Evolutionary conservation across 2,797 vertebrate genomes (phyloP).

Genomic region (Crenuchus spilurus): DNA sequence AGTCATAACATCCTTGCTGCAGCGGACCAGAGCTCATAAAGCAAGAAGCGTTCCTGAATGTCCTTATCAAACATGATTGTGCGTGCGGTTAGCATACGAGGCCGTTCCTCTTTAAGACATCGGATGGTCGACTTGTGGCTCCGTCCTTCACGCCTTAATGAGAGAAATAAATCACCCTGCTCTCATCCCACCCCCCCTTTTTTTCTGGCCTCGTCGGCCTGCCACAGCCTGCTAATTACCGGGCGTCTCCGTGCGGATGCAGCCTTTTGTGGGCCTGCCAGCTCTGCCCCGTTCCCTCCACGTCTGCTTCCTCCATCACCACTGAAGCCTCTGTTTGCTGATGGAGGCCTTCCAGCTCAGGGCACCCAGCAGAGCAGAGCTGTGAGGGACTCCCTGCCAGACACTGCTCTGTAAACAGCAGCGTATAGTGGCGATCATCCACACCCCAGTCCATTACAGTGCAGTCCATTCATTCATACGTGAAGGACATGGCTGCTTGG

Average conservation of each 20-base stretch:
- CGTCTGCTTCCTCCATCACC: conserved; percentile 35
- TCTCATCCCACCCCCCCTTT: conserved; percentile 7
- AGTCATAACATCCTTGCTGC: conserved; percentile 9
- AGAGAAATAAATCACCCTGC: conserved; percentile 50
- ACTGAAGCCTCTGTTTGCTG: conserved; percentile 42
- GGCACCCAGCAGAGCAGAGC: conserved; percentile 13
- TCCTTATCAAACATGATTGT: neutral
- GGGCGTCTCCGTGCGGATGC: conserved; percentile 39
- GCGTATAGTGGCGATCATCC: neutral
- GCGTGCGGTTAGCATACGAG: neutral
- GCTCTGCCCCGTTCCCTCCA: conserved; percentile 30
- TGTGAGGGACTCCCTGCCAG: conserved; percentile 21
- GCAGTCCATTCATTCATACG: neutral
- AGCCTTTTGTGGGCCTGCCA: conserved; percentile 47
- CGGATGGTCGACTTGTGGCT: conserved; percentile 3
- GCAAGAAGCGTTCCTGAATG: neutral
- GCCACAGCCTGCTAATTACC: conserved; percentile 49
- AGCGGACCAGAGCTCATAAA: conserved; percentile 6
- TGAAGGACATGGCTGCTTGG: neutral
- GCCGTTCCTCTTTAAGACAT: conserved; percentile 8
- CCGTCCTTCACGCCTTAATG: conserved; percentile 50
- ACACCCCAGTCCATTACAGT: no score
- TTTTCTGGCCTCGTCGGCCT: conserved; percentile 24
- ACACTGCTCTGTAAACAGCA: conserved; percentile 39
- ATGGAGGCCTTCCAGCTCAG: conserved; percentile 21